These are phyloP conservation scores for Sarotherodon lohbergeri DNA, from an alignment of 2,113 vertebrate species.

Conservation along the genomic window DNA sequence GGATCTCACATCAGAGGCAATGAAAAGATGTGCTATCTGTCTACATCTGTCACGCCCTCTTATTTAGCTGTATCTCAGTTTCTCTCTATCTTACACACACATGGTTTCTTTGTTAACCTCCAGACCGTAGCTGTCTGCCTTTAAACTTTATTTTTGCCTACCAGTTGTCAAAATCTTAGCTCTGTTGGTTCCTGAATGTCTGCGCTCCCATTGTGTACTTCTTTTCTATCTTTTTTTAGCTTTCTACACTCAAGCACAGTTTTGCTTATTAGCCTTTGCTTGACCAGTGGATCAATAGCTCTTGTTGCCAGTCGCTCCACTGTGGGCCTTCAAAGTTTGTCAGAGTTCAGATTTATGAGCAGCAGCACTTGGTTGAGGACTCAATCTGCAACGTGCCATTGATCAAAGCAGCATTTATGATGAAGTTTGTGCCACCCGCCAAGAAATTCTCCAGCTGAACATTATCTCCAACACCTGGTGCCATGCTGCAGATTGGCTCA, in stretches of 20 bases:
- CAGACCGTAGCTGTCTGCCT: background rate
- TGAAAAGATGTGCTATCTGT: background rate
- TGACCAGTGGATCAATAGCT: background rate
- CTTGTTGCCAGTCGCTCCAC: background rate
- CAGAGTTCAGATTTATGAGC: conserved; percentile 63
- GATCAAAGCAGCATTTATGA: conserved; percentile 58
- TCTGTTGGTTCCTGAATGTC: background rate
- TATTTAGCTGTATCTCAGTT: background rate
- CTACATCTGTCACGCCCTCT: background rate
- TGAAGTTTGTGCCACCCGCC: conserved; percentile 40
- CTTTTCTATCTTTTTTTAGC: background rate
- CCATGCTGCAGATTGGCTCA: conserved; percentile 41
- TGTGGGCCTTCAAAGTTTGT: conserved; percentile 21
- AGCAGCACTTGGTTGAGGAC: conserved; percentile 47
- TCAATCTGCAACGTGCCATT: conserved; percentile 57
- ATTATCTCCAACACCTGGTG: conserved; percentile 58
- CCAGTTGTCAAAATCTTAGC: background rate
- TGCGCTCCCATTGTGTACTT: background rate
- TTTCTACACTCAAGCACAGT: background rate
- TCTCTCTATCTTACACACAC: background rate
- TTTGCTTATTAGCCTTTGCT: background rate
- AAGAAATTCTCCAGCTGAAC: conserved; percentile 36
- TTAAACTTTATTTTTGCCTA: background rate
- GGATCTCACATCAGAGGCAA: conserved; percentile 23
- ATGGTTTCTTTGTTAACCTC: background rate